Conservation (phyloP, 2,113 vertebrate species). For the Scartelaos histophorus region DNA sequence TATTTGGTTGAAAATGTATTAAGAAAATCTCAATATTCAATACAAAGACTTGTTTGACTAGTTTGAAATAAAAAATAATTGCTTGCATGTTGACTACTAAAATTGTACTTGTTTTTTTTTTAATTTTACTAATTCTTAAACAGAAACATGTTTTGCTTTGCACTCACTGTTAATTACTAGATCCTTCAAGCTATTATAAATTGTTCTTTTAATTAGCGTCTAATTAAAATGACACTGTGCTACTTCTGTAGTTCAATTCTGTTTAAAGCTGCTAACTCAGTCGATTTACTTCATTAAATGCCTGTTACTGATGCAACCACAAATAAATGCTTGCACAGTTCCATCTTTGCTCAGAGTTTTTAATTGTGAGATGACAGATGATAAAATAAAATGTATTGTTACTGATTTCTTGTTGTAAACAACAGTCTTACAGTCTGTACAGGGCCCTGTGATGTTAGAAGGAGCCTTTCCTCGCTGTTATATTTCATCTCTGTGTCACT, state of each 20-base stretch:
- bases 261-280: too few relatives aligned
- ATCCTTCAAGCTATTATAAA: not conserved
- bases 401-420: slow-evolving; percentile 13
- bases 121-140: too few relatives aligned
- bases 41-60: too few relatives aligned
- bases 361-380: not conserved
- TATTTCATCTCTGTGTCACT: slow-evolving; percentile 45
- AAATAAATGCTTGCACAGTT: not conserved
- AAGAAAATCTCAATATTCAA: too few relatives aligned
- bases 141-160: not conserved
- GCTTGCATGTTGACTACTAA: too few relatives aligned
- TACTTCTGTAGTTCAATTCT: not conserved
- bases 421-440: slow-evolving; percentile 21
- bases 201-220: too few relatives aligned
- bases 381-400: slow-evolving; percentile 5
- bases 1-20: too few relatives aligned
- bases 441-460: slow-evolving; percentile 46
- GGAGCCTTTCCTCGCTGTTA: slow-evolving; percentile 24
- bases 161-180: not conserved
- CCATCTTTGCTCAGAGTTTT: not conserved
- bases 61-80: too few relatives aligned
- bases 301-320: not conserved
- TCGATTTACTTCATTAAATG: not conserved
- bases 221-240: not conserved
- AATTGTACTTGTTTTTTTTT: too few relatives aligned